Conservation (phyloP, 1,140 invertebrate species). For the Tetragnatha versicolor region DNA sequence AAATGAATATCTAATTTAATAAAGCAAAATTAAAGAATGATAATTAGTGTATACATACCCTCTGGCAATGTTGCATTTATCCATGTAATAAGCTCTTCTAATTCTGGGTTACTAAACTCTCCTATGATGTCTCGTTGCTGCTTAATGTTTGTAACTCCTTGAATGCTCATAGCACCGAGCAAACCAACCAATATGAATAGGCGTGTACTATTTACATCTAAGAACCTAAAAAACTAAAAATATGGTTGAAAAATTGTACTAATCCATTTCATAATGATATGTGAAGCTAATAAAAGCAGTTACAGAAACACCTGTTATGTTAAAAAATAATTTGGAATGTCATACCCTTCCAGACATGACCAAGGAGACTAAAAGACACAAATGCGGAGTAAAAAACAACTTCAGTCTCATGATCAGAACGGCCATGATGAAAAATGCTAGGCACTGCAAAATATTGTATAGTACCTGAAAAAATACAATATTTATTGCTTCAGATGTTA, state of each 20-base stretch:
- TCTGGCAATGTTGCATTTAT: slow-evolving; percentile 70
- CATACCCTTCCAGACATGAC: slow-evolving; percentile 68
- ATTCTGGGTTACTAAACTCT: slow-evolving; percentile 74
- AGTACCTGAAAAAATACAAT: slow-evolving; percentile 69
- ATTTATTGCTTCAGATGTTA: slow-evolving; percentile 25
- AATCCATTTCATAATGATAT: not conserved
- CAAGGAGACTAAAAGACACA: slow-evolving; percentile 76
- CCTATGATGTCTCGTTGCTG: slow-evolving; percentile 65
- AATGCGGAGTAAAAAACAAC: slow-evolving; percentile 80
- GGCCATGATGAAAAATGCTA: slow-evolving; percentile 77
- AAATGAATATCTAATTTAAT: no score
- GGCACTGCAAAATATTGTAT: slow-evolving; percentile 75
- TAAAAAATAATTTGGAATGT: not conserved
- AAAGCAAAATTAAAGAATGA: no score
- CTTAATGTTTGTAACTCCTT: slow-evolving; percentile 60
- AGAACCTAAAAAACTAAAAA: slow-evolving; percentile 39
- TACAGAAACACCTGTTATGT: not conserved
- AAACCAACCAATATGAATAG: slow-evolving; percentile 51
- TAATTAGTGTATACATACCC: slow-evolving; percentile 3
- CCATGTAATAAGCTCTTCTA: slow-evolving; percentile 81
- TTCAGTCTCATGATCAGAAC: slow-evolving; percentile 83
- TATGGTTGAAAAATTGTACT: not conserved
- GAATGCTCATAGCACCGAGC: slow-evolving; percentile 59
- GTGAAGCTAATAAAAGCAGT: not conserved
- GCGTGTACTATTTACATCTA: slow-evolving; percentile 5